Conservation (phyloP, 2,797 vertebrate genomes). For the Astyanax mexicanus region DNA sequence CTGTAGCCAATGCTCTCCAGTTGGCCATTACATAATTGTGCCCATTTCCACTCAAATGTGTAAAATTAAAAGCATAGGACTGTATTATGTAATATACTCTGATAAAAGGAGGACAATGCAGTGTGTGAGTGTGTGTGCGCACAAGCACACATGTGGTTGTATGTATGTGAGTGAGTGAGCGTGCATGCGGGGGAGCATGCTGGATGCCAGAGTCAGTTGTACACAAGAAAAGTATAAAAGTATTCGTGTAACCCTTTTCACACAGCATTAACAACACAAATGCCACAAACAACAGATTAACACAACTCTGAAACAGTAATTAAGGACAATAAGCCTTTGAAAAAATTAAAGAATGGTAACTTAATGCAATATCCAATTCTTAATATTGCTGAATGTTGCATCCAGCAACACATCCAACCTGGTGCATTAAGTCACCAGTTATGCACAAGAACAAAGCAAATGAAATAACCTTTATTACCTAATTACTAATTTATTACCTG, state of each 20-base stretch:
- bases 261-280: conserved; percentile 4
- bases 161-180: too few species aligned
- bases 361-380: too few species aligned
- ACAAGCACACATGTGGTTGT: too few species aligned
- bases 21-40: conserved; percentile 45
- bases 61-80: conserved; percentile 27
- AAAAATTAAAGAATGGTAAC: not conserved
- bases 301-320: not conserved
- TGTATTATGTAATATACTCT: conserved; percentile 48
- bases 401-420: too few species aligned
- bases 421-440: too few species aligned
- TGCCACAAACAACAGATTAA: not conserved
- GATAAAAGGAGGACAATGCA: conserved; percentile 5
- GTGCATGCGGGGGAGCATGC: not conserved
- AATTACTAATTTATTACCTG: not conserved
- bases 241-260: conserved; percentile 21
- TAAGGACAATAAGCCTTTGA: not conserved
- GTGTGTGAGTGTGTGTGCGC: conserved; percentile 13
- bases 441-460: too few species aligned
- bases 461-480: too few species aligned
- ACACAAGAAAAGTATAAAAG: not conserved
- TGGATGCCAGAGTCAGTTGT: not conserved
- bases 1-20: conserved; percentile 25
- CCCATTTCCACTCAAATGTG: conserved; percentile 17
- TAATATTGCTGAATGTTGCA: too few species aligned